phyloP scores from a whole-genome alignment of 1,140 invertebrate species.

The Sitophilus oryzae region DNA sequence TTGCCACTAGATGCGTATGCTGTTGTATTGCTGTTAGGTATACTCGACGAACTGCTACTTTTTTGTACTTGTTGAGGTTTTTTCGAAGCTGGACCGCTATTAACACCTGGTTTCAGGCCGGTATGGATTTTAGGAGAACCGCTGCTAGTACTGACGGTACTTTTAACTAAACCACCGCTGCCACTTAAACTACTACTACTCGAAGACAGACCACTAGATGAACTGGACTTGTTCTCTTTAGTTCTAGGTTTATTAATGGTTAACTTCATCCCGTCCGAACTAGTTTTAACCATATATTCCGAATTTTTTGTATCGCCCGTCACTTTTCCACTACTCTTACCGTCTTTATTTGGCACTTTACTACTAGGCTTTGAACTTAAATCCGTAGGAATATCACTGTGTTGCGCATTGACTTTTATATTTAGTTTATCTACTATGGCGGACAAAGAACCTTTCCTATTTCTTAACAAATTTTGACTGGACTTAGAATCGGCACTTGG shows the following conservation, averaged over 20 bases:
- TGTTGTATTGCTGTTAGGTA: conserved; percentile 11
- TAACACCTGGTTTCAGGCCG: conserved; percentile 76
- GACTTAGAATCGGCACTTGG: conserved; percentile 47
- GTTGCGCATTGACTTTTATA: conserved; percentile 63
- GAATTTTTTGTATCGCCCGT: conserved; percentile 57
- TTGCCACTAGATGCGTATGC: conserved; percentile 12
- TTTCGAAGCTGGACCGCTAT: conserved; percentile 72
- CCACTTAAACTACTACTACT: conserved; percentile 14
- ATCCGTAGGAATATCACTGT: conserved; percentile 49
- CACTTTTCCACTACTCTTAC: conserved; percentile 15
- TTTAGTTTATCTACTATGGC: conserved; percentile 79
- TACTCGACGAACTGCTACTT: conserved; percentile 15
- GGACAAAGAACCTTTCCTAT: conserved; percentile 71
- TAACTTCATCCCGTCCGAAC: conserved; percentile 80
- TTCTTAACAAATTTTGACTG: conserved; percentile 26
- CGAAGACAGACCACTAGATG: neutral
- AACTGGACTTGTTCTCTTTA: conserved; percentile 50
- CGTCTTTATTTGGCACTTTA: conserved; percentile 13
- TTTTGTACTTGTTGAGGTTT: conserved; percentile 53
- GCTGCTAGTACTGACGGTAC: conserved; percentile 46
- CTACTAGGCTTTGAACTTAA: conserved; percentile 38
- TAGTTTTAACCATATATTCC: conserved; percentile 82
- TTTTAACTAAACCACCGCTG: conserved; percentile 1
- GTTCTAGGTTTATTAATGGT: conserved; percentile 81
- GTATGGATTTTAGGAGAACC: conserved; percentile 73